phyloP scores from a whole-genome alignment of 2,113 vertebrate species.

The Cryptotis parvus region DNA sequence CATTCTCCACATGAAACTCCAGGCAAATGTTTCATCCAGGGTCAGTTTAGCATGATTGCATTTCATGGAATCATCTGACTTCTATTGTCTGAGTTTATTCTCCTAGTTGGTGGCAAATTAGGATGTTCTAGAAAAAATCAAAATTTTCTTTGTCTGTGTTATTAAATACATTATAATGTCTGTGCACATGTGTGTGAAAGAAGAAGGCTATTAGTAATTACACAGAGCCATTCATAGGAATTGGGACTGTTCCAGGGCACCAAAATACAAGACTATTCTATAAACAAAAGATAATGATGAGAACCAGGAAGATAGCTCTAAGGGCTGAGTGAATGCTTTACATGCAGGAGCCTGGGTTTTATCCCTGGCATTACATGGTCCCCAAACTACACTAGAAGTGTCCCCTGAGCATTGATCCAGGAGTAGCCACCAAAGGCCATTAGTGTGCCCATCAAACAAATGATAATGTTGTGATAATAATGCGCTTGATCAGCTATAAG shows the following conservation, averaged over 20 bases:
- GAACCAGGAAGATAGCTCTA: no score
- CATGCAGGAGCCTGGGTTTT: no score
- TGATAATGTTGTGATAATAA: not conserved
- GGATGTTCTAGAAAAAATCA: not conserved
- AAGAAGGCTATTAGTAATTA: not conserved
- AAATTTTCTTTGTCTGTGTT: not conserved
- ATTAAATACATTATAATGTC: not conserved
- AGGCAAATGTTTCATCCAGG: not conserved
- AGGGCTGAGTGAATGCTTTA: no score
- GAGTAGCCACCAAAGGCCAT: no score
- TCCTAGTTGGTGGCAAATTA: not conserved
- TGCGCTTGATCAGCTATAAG: not conserved
- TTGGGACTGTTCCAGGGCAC: not conserved
- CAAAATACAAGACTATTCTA: not conserved
- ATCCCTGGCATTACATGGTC: no score
- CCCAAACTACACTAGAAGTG: no score
- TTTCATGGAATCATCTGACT: not conserved
- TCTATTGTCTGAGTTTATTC: slow-evolving; percentile 3
- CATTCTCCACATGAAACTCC: not conserved
- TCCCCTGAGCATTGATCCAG: no score
- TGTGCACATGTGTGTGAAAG: not conserved
- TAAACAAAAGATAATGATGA: no score
- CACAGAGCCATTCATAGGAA: not conserved
- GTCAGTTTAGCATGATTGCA: not conserved
- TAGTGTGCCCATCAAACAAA: no score